Base-by-base conservation (phyloP, 2,113 vertebrate species). In the Shinisaurus crocodilurus region DNA sequence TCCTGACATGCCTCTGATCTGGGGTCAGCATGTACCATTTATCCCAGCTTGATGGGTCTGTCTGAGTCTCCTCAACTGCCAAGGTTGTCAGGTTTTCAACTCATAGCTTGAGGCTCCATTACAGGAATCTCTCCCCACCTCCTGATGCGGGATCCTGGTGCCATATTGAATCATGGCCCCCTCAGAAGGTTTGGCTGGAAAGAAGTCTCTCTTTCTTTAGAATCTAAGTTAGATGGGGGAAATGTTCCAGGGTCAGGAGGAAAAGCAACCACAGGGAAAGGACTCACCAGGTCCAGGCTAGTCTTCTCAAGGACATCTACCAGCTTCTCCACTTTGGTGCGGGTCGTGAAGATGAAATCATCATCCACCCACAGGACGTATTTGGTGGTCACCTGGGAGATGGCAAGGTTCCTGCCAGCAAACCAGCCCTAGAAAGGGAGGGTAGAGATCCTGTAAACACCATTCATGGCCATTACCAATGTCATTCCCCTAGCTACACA, bases 321-420 rank as follows among this genome's bases (percentile, higher is more conserved):
- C 91, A 99, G 97, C 94, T 96, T 98, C 96, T 99, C 98, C 91
- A 99, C 91, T 88, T 97, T 97, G 18, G 98, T 99, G 82, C 96
- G 97, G 37, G 96, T 92, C 0, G 97, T 98, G 94, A 99, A 99
- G 94, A 98, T 92, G 54, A 98, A 99, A 88, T 99, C 98, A 72
- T 99, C 98, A 88, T 99, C 98, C 77, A 97, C 98, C 98, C 98
- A 99, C 72, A 99, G 96, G n/a, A 99, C 96, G 40, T 99, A 99
- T 92, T 99, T 99, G 48, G 98, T 99, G 92, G 94, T 96, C 40
- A 98, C 98, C 92, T 99, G 98, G 81, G 98, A 99, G 77, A 99
- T 96, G 0, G 98, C 98, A 72, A 99, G 93, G 91, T 99, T 99
- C 86, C 98, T 96, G 40, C 98, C 98, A 29, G 98, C 98, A 95